Conservation (phyloP, 2,113 vertebrate species). For the Sceloporus tristichus region DNA sequence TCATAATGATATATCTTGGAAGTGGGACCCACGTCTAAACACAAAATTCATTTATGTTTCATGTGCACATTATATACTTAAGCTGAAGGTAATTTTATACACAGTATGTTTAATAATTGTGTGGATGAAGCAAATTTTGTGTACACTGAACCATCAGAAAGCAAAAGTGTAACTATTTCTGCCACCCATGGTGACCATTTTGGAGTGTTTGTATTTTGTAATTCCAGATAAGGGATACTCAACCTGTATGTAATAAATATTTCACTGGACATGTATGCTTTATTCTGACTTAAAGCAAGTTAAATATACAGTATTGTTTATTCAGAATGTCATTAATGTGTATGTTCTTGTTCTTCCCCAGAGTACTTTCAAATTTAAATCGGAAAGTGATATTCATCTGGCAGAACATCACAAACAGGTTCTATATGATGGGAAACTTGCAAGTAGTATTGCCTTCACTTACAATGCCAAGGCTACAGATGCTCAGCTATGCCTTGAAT, state of each 20-base stretch:
- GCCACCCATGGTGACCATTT: too few species aligned
- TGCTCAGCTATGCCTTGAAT: slow-evolving; percentile 97
- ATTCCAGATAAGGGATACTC: too few species aligned
- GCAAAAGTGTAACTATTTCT: too few species aligned
- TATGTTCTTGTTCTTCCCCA: slow-evolving; percentile 67
- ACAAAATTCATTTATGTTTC: too few species aligned
- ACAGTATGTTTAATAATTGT: too few species aligned
- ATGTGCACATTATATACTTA: too few species aligned
- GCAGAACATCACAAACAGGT: slow-evolving; percentile 99
- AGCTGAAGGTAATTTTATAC: too few species aligned
- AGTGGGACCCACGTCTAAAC: too few species aligned
- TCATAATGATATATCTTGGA: too few species aligned
- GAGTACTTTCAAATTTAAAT: slow-evolving; percentile 99
- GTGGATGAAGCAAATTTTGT: too few species aligned
- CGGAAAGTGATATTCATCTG: slow-evolving; percentile 98
- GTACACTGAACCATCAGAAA: too few species aligned
- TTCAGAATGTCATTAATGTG: slow-evolving; percentile 24
- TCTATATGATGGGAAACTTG: slow-evolving; percentile 96
- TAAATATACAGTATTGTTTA: neutral
- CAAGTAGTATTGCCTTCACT: slow-evolving; percentile 96
- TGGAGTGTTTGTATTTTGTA: too few species aligned
- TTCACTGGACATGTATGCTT: neutral
- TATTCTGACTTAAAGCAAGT: neutral
- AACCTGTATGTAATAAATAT: neutral
- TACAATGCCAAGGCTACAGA: slow-evolving; percentile 99